Evolutionary conservation across 2,888 invertebrate species (phyloP).

Genomic region (Cactoblastis cactorum): DNA sequence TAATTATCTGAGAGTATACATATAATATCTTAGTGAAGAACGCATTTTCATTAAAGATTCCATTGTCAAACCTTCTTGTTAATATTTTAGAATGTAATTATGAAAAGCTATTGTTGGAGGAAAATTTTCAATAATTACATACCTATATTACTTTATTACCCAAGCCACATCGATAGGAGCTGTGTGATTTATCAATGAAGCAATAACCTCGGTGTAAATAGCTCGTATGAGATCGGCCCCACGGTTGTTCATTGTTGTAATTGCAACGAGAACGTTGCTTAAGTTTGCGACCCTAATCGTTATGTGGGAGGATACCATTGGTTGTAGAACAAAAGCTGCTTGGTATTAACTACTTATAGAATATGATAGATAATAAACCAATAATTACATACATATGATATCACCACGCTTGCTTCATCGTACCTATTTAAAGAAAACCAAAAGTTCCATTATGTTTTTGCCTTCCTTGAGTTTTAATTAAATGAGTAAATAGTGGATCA

Average conservation of each 20-base stretch:
- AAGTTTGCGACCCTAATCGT: background rate
- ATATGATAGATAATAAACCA: too few species aligned
- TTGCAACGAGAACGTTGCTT: background rate
- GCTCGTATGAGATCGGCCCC: slow-evolving; percentile 31
- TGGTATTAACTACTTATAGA: background rate
- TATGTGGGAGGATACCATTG: background rate
- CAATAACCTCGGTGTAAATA: slow-evolving; percentile 26
- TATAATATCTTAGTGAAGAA: too few species aligned
- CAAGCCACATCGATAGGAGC: slow-evolving; percentile 5
- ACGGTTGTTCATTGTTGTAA: slow-evolving; percentile 27
- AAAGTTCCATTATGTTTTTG: too few species aligned
- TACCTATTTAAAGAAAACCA: too few species aligned
- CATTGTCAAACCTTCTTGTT: too few species aligned
- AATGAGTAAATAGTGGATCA: too few species aligned
- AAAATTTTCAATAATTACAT: background rate
- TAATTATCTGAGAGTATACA: too few species aligned
- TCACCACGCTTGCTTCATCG: too few species aligned
- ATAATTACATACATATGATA: too few species aligned
- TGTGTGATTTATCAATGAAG: slow-evolving; percentile 25
- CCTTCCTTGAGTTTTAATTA: too few species aligned
- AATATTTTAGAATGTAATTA: background rate
- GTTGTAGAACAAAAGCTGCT: background rate
- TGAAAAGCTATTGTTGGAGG: background rate
- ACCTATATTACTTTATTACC: slow-evolving; percentile 5
- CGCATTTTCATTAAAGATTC: too few species aligned